Evolutionary conservation across 2,113 vertebrate genomes (phyloP).

Genomic region (Ranitomeya variabilis): DNA sequence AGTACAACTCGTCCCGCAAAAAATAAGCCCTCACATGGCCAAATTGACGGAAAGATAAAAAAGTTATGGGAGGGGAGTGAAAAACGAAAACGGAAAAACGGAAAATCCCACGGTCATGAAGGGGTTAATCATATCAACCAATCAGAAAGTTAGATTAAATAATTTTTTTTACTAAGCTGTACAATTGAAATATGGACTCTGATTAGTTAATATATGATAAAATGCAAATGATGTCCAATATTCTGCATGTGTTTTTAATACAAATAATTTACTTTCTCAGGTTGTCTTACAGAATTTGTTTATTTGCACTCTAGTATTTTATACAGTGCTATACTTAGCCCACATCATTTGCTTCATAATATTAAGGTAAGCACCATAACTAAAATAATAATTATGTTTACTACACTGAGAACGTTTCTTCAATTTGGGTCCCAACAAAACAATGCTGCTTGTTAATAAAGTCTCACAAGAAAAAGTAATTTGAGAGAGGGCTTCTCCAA

Average conservation of each 20-base stretch:
- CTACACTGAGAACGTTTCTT: not conserved
- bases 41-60: too few relatives aligned
- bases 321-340: conserved; percentile 24
- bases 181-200: not conserved
- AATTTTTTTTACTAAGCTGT: not conserved
- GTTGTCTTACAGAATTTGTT: conserved; percentile 48
- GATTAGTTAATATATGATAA: not conserved
- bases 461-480: too few relatives aligned
- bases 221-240: not conserved
- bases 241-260: not conserved
- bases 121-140: too few relatives aligned
- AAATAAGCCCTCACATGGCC: too few relatives aligned
- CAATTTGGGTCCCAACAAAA: not conserved
- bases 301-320: conserved; percentile 45
- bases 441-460: not conserved
- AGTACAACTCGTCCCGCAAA: too few relatives aligned
- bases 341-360: conserved; percentile 28
- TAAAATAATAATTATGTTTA: not conserved
- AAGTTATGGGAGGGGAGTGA: too few relatives aligned
- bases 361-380: conserved; percentile 22
- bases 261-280: not conserved
- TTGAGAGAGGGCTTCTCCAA: too few relatives aligned
- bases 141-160: not conserved
- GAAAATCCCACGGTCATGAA: too few relatives aligned
- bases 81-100: too few relatives aligned